Base-by-base conservation (phyloP, 2,888 invertebrate genomes). In the Smittia aterrima region DNA sequence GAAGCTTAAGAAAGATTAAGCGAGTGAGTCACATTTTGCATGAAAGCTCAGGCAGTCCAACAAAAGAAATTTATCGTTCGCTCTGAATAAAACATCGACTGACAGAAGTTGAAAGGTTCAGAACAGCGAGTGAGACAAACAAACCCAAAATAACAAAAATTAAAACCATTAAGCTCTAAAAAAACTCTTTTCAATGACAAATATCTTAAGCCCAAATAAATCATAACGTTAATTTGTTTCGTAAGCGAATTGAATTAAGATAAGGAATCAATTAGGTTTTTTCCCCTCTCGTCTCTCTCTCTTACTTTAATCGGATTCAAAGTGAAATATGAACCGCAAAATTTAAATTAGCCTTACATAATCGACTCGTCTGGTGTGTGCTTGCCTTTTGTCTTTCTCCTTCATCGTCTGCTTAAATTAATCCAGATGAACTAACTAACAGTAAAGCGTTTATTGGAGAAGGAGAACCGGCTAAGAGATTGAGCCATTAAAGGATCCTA, bases 181-280 rank as follows among this genome's bases (percentile, higher is more conserved):
- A 72, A 62, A 47, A 71, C n/a, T 40, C 40, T 32, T 72, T 40
- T 72, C 72, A 72, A 72, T 72, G 72, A 72, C 72, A 72, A 72
- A 72, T 72, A 72, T 72, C 72, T 72, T 72, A 72, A 72, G 62
- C 54, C 62, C 62, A 72, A 72, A 72, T 72, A 72, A 72, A 72
- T 72, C 72, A 72, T 72, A 72, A 72, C 72, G 72, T 72, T 72
- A 72, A 72, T 72, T 72, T 72, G 72, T 72, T 72, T 72, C 72
- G 72, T 72, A 72, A 72, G 72, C 72, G 72, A 72, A 72, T 72
- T 72, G 72, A 72, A 72, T 72, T 72, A 72, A 72, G 72, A 72
- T 72, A 72, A 72, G 62, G 16, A 72, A 72, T 72, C 72, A 72
- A 72, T 72, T 72, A 72, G 72, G 72, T 72, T 70, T 70, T 53